These are phyloP conservation scores for Pteropus alecto DNA, from an alignment of 2,113 vertebrate species.

Conservation along the genomic window DNA sequence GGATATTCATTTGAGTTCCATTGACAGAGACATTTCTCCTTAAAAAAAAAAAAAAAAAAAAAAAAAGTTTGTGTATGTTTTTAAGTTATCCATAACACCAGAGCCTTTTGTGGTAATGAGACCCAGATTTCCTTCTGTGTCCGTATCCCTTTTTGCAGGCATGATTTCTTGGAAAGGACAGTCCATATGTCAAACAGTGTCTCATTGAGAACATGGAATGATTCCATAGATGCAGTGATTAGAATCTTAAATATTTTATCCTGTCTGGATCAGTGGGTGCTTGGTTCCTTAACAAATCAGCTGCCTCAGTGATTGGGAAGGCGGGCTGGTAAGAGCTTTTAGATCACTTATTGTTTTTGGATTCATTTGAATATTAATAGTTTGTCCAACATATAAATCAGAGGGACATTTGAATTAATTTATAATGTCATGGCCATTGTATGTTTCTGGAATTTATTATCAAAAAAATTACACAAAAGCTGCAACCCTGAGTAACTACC, in stretches of 20 bases:
- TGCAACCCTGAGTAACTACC: not conserved
- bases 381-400: constrained; percentile 33
- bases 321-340: constrained; percentile 70
- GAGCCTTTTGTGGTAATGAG: constrained; percentile 71
- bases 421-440: constrained; percentile 23
- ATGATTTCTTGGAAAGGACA: constrained; percentile 58
- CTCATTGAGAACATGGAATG: constrained; percentile 60
- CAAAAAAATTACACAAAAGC: constrained; percentile 37
- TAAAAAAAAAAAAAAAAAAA: constrained; percentile 54
- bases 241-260: constrained; percentile 72
- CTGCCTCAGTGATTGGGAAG: constrained; percentile 71
- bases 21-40: constrained; percentile 71
- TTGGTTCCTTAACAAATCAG: constrained; percentile 67
- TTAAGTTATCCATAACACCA: constrained; percentile 70
- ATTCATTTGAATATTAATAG: constrained; percentile 23
- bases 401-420: constrained; percentile 38
- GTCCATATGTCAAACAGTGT: constrained; percentile 7
- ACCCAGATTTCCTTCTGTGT: constrained; percentile 75
- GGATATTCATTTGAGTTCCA: constrained; percentile 49
- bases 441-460: constrained; percentile 46
- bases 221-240: constrained; percentile 64
- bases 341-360: constrained; percentile 47
- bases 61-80: constrained; percentile 40
- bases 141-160: constrained; percentile 66
- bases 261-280: constrained; percentile 73